phyloP scores from a whole-genome alignment of 2,797 vertebrate genomes.

The Menidia menidia region DNA sequence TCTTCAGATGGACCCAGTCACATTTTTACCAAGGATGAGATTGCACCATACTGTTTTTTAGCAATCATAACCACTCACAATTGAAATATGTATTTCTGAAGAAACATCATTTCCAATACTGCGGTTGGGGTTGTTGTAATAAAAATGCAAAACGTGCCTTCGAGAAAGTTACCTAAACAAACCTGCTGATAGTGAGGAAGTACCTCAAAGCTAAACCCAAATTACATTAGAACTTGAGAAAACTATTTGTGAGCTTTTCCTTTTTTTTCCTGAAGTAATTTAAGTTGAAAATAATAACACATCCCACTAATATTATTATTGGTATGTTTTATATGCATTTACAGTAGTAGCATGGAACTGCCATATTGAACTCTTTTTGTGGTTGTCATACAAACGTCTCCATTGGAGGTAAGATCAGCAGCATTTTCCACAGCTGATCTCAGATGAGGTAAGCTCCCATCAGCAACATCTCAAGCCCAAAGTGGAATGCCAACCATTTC shows the following conservation, averaged over 20 bases:
- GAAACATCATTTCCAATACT: conserved; percentile 2
- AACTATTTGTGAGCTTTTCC: not conserved
- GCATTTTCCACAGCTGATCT: not conserved
- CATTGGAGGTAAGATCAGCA: too few relatives aligned
- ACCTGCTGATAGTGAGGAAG: not conserved
- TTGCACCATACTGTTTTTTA: not conserved
- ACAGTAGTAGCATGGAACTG: not conserved
- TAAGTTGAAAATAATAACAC: not conserved
- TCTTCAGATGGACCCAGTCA: too few relatives aligned
- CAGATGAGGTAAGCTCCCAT: not conserved
- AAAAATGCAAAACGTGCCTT: not conserved
- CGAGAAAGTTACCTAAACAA: not conserved
- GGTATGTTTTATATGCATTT: too few relatives aligned
- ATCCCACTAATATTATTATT: not conserved
- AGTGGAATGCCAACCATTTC: conserved; percentile 10
- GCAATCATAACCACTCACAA: not conserved
- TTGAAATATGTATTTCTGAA: conserved; percentile 1
- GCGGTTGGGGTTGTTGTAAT: not conserved
- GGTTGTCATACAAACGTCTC: too few relatives aligned
- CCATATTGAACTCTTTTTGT: not conserved
- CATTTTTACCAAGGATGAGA: too few relatives aligned
- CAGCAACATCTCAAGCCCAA: conserved; percentile 3
- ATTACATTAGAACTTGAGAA: not conserved
- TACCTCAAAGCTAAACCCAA: conserved; percentile 1
- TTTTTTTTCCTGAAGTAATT: not conserved